phyloP scores from a whole-genome alignment of 2,888 invertebrate species.

The Lithophane leautieri region DNA sequence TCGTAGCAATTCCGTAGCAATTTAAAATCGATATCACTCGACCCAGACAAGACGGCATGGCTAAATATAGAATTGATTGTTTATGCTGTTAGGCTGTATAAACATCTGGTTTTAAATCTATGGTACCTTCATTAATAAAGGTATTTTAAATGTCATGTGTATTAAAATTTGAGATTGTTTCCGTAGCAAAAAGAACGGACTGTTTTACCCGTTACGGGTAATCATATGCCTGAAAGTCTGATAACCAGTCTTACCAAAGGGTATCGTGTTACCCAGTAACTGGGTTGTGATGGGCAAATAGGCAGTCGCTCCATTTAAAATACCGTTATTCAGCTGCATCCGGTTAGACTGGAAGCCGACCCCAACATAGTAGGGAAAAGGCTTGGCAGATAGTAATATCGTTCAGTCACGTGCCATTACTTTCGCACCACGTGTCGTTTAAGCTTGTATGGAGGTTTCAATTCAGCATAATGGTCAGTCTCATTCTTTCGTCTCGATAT shows the following conservation, averaged over 20 bases:
- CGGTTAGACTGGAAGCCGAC: too few species aligned
- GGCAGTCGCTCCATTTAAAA: too few species aligned
- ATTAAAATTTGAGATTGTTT: background rate
- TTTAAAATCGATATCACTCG: constrained; percentile 65
- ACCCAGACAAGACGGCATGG: constrained; percentile 30
- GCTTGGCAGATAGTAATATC: too few species aligned
- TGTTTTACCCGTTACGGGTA: background rate
- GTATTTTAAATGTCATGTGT: constrained; percentile 7
- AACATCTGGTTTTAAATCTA: constrained; percentile 44
- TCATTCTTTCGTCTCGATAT: background rate
- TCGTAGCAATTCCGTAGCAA: constrained; percentile 66
- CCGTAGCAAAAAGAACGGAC: background rate
- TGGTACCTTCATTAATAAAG: constrained; percentile 5
- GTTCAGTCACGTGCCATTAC: too few species aligned
- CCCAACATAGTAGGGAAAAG: too few species aligned
- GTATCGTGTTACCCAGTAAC: background rate
- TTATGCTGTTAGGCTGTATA: constrained; percentile 47
- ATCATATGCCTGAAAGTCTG: background rate
- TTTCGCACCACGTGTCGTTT: background rate
- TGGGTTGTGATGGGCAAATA: too few species aligned
- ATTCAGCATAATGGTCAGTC: background rate
- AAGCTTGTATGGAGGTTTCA: background rate
- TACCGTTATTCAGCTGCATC: too few species aligned
- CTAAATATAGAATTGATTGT: constrained; percentile 68
- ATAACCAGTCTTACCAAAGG: background rate